Conservation (phyloP, 2,113 vertebrate genomes). For the Charina bottae region DNA sequence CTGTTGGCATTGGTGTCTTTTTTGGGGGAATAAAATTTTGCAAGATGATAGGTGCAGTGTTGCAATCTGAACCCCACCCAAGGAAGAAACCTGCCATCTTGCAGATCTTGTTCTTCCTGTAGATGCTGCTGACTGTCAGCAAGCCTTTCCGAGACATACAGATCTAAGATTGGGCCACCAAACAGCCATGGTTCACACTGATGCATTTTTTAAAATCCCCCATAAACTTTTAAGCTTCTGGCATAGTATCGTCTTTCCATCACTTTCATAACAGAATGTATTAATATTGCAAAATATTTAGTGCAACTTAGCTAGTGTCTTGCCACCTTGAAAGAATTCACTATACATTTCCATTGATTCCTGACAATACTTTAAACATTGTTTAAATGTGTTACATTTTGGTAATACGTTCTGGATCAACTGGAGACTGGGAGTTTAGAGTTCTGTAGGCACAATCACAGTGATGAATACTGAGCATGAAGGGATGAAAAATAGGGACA, state of each 20-base stretch:
- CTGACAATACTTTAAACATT: not conserved
- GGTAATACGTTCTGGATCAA: not conserved
- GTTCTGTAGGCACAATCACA: not conserved
- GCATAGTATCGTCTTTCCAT: not conserved
- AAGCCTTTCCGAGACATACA: not conserved
- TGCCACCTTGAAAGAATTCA: not conserved
- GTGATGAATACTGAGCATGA: not conserved
- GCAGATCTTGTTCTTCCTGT: not conserved
- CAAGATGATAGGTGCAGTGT: not conserved
- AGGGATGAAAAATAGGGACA: not conserved
- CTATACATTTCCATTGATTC: not conserved
- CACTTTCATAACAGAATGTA: conserved; percentile 1
- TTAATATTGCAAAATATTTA: conserved; percentile 8
- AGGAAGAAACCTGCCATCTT: not conserved
- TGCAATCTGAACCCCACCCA: not conserved
- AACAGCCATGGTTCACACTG: not conserved
- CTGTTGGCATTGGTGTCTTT: not conserved
- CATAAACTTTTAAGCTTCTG: conserved; percentile 9
- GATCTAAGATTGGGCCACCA: not conserved
- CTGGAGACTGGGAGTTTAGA: not conserved
- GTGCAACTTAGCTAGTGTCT: not conserved
- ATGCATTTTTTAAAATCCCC: not conserved
- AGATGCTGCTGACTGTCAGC: not conserved
- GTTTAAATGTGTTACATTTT: not conserved
- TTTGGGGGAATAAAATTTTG: not conserved